Evolutionary conservation across 2,113 vertebrate genomes (phyloP).

Genomic region (Mirounga angustirostris): DNA sequence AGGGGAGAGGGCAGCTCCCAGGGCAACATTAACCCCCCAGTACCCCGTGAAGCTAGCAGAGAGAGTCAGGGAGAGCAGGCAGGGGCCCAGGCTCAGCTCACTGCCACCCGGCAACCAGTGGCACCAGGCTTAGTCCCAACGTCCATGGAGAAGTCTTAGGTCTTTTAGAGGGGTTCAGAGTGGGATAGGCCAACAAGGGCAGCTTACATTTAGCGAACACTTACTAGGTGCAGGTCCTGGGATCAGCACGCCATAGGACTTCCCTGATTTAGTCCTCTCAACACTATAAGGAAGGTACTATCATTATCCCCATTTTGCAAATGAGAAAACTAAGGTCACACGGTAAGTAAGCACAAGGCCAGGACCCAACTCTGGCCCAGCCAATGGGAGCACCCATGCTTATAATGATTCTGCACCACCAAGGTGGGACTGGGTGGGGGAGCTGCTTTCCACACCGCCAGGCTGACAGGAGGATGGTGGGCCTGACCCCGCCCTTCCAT

Average conservation of each 20-base stretch:
- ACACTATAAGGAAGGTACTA: not conserved
- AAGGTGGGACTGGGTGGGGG: not conserved
- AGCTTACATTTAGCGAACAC: not conserved
- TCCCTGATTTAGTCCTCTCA: not conserved
- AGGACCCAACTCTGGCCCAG: not conserved
- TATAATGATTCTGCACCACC: not conserved
- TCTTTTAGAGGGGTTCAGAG: not conserved
- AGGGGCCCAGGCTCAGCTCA: not conserved
- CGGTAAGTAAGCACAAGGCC: not conserved
- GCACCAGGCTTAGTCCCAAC: not conserved
- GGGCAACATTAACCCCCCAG: not conserved
- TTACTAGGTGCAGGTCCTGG: not conserved
- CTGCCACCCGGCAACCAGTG: not conserved
- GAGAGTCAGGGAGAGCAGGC: not conserved
- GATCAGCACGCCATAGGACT: not conserved
- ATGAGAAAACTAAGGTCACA: not conserved
- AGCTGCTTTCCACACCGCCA: not conserved
- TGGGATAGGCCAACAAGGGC: not conserved
- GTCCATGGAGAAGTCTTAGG: not conserved
- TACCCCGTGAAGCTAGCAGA: not conserved
- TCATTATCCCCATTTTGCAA: not conserved
- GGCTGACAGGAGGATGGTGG: rapidly evolving
- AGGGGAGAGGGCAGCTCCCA: not conserved
- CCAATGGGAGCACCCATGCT: not conserved
- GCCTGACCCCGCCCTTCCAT: not conserved